phyloP scores from a whole-genome alignment of 2,113 vertebrate genomes.

The Ictalurus furcatus region DNA sequence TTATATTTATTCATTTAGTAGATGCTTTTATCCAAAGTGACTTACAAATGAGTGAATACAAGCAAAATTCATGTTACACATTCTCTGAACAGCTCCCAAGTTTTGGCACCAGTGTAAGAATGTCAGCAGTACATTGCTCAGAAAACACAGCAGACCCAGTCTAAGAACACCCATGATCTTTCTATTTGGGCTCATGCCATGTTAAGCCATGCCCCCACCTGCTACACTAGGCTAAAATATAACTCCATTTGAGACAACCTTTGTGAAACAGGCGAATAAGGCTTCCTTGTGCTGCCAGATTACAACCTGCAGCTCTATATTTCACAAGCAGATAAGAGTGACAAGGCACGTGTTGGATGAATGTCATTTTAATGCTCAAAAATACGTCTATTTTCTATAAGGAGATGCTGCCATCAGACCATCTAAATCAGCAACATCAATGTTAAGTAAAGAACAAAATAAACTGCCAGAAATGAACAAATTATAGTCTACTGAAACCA shows the following conservation, averaged over 20 bases:
- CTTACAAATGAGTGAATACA: no score
- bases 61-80: background rate
- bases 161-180: background rate
- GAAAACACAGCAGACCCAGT: background rate
- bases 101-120: background rate
- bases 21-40: no score
- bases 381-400: background rate
- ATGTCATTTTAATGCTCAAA: background rate
- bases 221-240: background rate
- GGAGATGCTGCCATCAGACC: background rate
- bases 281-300: background rate
- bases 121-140: background rate
- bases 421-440: no score
- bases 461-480: no score
- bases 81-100: background rate
- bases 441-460: no score
- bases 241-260: background rate
- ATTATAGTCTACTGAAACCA: no score
- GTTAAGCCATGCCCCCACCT: background rate
- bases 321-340: background rate
- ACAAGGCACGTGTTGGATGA: background rate
- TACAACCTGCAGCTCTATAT: background rate
- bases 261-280: background rate
- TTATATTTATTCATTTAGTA: no score
- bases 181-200: background rate